Evolutionary conservation across 2,797 vertebrate species (phyloP).

Genomic region (Diglossa cyanea): DNA sequence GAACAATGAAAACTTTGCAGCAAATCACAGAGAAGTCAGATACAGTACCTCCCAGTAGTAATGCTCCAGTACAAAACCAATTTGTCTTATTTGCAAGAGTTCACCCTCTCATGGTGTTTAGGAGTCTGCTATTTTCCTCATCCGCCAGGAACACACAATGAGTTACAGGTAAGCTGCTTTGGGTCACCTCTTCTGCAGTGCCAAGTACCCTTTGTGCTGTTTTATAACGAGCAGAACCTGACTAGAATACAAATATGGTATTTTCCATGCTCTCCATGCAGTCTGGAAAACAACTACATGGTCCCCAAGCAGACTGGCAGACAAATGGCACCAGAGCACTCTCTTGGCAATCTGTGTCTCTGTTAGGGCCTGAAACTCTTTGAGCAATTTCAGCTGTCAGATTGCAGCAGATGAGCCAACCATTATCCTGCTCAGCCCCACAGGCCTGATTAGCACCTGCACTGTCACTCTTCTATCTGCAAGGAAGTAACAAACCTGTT

Average conservation of each 20-base stretch:
- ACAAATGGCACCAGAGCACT: neutral
- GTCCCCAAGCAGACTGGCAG: conserved; percentile 40
- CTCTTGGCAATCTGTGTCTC: conserved; percentile 18
- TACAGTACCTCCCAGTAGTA: neutral
- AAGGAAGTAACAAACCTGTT: conserved; percentile 20
- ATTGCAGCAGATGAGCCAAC: conserved; percentile 11
- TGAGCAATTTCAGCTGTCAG: conserved; percentile 55
- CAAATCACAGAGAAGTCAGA: neutral
- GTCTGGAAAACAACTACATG: neutral
- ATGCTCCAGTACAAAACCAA: neutral
- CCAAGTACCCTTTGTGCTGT: neutral
- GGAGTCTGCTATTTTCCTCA: neutral
- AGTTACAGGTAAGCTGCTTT: neutral
- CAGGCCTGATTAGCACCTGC: conserved; percentile 54
- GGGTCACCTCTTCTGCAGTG: neutral
- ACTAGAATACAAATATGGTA: neutral
- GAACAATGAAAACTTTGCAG: neutral
- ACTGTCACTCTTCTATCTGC: conserved; percentile 8
- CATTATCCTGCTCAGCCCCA: neutral
- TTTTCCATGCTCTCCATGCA: neutral
- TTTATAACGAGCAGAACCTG: neutral
- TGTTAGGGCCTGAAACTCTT: neutral
- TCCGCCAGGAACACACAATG: fast-evolving
- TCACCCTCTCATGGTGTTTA: neutral
- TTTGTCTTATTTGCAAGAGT: neutral